phyloP scores from a whole-genome alignment of 2,797 vertebrate species.

The Mycteria americana region DNA sequence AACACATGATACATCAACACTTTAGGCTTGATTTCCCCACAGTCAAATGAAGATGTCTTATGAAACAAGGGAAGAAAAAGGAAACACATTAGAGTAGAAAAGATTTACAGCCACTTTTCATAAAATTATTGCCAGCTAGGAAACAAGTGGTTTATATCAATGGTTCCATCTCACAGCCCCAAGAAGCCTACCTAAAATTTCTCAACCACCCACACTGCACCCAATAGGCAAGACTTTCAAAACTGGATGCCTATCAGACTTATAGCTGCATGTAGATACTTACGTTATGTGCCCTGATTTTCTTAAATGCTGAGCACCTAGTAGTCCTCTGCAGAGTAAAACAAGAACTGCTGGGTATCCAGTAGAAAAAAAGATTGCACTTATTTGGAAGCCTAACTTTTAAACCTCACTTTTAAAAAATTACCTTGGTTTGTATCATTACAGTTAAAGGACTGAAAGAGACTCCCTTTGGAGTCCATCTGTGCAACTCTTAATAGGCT shows the following conservation, averaged over 20 bases:
- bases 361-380: background rate
- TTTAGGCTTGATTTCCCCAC: conserved; percentile 6
- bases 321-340: background rate
- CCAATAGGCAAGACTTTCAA: background rate
- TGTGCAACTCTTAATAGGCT: background rate
- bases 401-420: background rate
- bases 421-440: background rate
- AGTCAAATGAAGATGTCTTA: background rate
- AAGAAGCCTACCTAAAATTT: background rate
- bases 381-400: background rate
- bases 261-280: background rate
- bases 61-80: background rate
- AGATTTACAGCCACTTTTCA: background rate
- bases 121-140: background rate
- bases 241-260: background rate
- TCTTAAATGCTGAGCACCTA: background rate
- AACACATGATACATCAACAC: background rate
- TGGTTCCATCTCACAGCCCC: rapidly evolving
- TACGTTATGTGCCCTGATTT: background rate
- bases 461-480: background rate
- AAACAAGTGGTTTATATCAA: background rate
- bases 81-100: background rate
- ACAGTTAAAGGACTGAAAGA: background rate
- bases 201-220: background rate
- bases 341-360: background rate